A percentile compares a stretch with the other conserved stretches of the same genome.
Conservation (phyloP, 2,888 invertebrate species). For the Apamea epomidion region DNA sequence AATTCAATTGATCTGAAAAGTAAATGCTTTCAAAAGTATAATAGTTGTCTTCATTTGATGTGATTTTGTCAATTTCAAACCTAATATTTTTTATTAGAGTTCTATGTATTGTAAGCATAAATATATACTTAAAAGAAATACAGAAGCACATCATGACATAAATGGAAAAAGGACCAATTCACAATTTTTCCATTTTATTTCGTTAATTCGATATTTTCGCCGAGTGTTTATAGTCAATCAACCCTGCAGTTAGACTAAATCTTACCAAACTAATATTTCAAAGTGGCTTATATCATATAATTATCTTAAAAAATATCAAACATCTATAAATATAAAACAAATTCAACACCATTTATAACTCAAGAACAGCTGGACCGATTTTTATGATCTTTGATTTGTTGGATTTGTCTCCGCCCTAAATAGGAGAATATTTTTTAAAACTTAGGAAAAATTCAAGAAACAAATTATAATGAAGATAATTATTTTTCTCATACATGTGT, state of each 20-base stretch:
- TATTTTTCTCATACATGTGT: background rate
- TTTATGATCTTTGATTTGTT: background rate
- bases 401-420: rapidly evolving
- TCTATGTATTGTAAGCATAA: background rate
- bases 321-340: background rate
- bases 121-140: background rate
- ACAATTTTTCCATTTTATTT: background rate
- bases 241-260: background rate
- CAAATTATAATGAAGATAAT: background rate
- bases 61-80: background rate
- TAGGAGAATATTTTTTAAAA: background rate
- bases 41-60: background rate
- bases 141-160: background rate
- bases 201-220: background rate
- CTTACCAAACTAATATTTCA: background rate
- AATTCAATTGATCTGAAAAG: background rate
- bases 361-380: no score
- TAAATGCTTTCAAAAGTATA: background rate
- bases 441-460: background rate
- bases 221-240: background rate
- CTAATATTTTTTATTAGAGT: background rate
- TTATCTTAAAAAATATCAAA: background rate
- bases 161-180: background rate
- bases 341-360: background rate
- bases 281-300: background rate